Base-by-base conservation (phyloP, 2,888 invertebrate species). In the Hirtodrosophila trivittata region DNA sequence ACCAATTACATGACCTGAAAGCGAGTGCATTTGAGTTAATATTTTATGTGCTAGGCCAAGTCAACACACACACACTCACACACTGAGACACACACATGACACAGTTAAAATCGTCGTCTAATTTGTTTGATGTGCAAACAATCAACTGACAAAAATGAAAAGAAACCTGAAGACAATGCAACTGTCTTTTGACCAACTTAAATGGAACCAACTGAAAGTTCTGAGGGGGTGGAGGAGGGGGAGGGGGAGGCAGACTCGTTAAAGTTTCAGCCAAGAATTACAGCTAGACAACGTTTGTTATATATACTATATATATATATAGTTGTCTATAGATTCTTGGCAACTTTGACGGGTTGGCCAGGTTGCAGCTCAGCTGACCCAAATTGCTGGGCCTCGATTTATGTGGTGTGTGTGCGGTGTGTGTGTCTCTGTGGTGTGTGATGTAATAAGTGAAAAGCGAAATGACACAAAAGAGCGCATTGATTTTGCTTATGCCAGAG, bases 371-470 rank as follows among this genome's bases (percentile, higher is more conserved):
- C 32, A 58, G 45, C 45, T 70, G 70, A 70, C 70, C 70, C 74
- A 70, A 73, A 70, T 70, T 62, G 68, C 47, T 54, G 70, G 70
- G 74, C 68, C 68, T 73, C 69, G 73, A 59, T 69, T 72, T 55
- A 35, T 45, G 26, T 59, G 30, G 28, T 28, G 9, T 28, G 28
- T 28, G 28, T 28, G 28, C 2, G 28, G 35, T 47, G 42, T 47
- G 33, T 39, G 32, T 39, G 51, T 47, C 26, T 49, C 18, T 46
- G 50, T 30, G 32, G 42, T 66, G 47, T 75, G 71, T 86, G 86
- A 86, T 80, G 80, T 86, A 80, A 80, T 83, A 86, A 86, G 69
- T 68, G 80, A 78, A 80, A 68, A 67, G 67, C 70, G 39, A 85
- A 78, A 54, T 82, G 78, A 78, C 86, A 78, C 82, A 81, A 77